Evolutionary conservation across 53 echinoderm and acorn worm species (phyloP).

Genomic region (Holothuria leucospilota): DNA sequence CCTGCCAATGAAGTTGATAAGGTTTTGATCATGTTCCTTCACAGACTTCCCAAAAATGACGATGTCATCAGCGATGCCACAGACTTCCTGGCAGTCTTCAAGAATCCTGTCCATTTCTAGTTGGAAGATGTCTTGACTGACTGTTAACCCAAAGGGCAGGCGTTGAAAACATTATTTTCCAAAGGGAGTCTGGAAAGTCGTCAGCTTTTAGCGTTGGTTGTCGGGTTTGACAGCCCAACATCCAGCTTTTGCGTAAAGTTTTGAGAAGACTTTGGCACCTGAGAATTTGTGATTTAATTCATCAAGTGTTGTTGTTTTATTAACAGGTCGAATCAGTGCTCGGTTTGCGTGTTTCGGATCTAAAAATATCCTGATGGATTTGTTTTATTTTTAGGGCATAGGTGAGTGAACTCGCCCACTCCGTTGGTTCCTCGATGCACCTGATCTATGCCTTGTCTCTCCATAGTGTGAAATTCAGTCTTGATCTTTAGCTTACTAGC

Average conservation of each 20-base stretch:
- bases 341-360: conserved; percentile 48
- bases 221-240: conserved; percentile 67
- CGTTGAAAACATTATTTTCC: conserved; percentile 46
- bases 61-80: conserved; percentile 63
- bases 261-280: conserved; percentile 47
- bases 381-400: conserved; percentile 63
- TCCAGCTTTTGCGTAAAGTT: conserved; percentile 66
- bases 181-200: conserved; percentile 62
- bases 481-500: conserved; percentile 42
- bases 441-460: conserved; percentile 37
- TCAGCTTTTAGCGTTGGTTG: conserved; percentile 44
- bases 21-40: conserved; percentile 55
- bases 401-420: conserved; percentile 63
- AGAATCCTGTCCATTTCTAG: conserved; percentile 60
- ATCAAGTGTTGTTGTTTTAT: conserved; percentile 57
- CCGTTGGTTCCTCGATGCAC: conserved; percentile 45
- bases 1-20: conserved; percentile 40
- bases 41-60: conserved; percentile 22
- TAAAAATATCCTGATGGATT: conserved; percentile 54
- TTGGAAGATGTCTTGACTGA: conserved; percentile 62
- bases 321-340: conserved; percentile 35
- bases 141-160: conserved; percentile 33
- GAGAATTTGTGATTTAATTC: conserved; percentile 61
- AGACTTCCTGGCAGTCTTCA: conserved; percentile 12
- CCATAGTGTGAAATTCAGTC: conserved; percentile 50